phyloP scores from a whole-genome alignment of 2,113 vertebrate species.

The Gulo gulo region DNA sequence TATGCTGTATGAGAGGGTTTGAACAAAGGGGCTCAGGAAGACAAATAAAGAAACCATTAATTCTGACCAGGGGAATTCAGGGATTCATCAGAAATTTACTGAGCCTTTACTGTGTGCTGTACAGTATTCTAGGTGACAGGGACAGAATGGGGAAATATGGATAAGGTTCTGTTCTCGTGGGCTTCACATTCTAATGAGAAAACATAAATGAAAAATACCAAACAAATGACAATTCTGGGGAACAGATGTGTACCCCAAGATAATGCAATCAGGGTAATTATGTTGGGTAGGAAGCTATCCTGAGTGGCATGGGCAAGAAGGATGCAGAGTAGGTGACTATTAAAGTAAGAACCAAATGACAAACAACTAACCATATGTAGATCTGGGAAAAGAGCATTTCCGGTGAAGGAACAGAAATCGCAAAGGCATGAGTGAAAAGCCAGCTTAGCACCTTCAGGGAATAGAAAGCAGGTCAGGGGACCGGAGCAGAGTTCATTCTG shows the following conservation, averaged over 20 bases:
- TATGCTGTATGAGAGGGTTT: neutral
- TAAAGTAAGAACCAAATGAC: neutral
- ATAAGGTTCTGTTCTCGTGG: neutral
- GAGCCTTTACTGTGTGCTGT: neutral
- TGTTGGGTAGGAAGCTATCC: neutral
- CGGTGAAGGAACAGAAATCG: neutral
- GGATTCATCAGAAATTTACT: neutral
- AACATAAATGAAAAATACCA: neutral
- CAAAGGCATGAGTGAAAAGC: neutral
- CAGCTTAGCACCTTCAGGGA: neutral
- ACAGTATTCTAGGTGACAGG: too few species aligned
- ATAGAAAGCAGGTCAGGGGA: neutral
- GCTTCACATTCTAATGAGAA: neutral
- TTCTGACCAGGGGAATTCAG: neutral
- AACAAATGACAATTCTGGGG: neutral
- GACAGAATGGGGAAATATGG: neutral
- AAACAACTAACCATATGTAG: neutral
- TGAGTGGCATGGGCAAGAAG: neutral
- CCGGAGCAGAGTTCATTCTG: neutral
- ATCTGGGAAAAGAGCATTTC: neutral
- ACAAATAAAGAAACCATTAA: neutral
- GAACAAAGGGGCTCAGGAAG: neutral
- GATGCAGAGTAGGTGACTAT: accelerated
- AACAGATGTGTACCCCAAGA: accelerated
- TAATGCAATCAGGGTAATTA: neutral